Evolutionary conservation across 2,797 vertebrate species (phyloP), one percentile per base, ranked within the genome.

Genomic region (Peromyscus melanophrys): DNA sequence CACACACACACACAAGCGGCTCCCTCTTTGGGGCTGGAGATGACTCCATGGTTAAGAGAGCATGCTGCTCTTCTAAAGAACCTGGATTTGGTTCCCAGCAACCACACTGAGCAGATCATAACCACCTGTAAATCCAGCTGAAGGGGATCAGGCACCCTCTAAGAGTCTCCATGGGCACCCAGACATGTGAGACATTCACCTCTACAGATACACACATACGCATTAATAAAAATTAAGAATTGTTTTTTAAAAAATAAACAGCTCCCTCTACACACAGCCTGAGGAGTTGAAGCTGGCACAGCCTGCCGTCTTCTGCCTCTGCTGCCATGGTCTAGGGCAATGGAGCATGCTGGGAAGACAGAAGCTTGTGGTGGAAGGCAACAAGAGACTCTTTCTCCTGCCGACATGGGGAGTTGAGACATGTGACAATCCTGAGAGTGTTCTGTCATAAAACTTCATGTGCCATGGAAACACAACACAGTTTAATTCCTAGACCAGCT

Each of bases 391-490:
- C 23, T 92, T 81, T 76, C 63, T 40, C 52, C 40, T 6, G 25
- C 0, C 0, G 14, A 49, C 85, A 63, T 23, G 0, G 77, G 76
- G 67, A 77, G 11, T 0, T 61, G 69, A 69, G 85, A 80, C 82
- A 63, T 77, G 43, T 57, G 43, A 10, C 31, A 0, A 0, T 17
- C 46, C 4, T 55, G 23, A 52, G 57, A 86, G 46, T 78, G 9
- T 93, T 94, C 76, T n/a, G 55, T 92, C 90, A 7, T 81, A 92
- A 89, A 96, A 95, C 59, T 67, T 92, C 89, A 76, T 6, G 55
- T 34, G 78, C 69, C 80, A 14, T 87, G 94, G 59, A 92, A 94
- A 90, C 57, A 81, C 57, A 52, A 94, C 92, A 82, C 25, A 61
- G 69, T 93, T 65, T 10, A 1, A 77, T 75, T 93, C 86, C 90